Base-by-base conservation (phyloP, 2,888 invertebrate species). In the Argyresthia albistria region DNA sequence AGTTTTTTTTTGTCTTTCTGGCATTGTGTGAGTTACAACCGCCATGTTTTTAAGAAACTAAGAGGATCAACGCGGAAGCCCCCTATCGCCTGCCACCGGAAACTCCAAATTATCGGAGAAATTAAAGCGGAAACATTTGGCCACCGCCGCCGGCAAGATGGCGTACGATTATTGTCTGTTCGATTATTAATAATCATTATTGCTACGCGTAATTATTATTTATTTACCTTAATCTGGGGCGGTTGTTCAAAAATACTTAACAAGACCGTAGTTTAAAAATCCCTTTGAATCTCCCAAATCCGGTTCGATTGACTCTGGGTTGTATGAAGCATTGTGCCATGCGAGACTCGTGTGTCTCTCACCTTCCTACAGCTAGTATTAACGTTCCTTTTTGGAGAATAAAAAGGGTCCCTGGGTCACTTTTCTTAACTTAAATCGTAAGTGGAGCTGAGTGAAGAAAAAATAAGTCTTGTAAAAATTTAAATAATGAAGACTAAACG, bases 101-200 rank as follows among this genome's bases (percentile, higher is more conserved):
- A 84, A 78, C 74, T 72, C 75, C 82, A 83, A 86, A 87, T 87
- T 87, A 87, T 76, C 70, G 79, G 80, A 87, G 87, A 87, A 87
- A 87, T 87, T 87, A 87, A 87, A 87, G 82, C 83, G 87, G 87
- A 86, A 87, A 86, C 87, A 87, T 86, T 87, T 84, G 87, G 83
- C 76, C 73, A 70, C 72, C 73, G 81, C 84, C 86, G 86, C 86
- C 78, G 75, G 87, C 86, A 86, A 86, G 86, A 87, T 87, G 87
- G 87, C 77, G 86, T 73, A 65, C 67, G 73, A 77, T 80, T 81
- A 81, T 80, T 76, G 70, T 75, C 77, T 76, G 82, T 80, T 75
- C 80, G 75, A 78, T 80, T 83, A 76, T 81, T 73, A 80, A 82
- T 76, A 73, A 25, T 25, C 25, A 76, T 81, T 74, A 72, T 74